Evolutionary conservation across 2,888 invertebrate species (phyloP), one percentile per base, ranked within the genome.

Genomic region (Melieria omissa): DNA sequence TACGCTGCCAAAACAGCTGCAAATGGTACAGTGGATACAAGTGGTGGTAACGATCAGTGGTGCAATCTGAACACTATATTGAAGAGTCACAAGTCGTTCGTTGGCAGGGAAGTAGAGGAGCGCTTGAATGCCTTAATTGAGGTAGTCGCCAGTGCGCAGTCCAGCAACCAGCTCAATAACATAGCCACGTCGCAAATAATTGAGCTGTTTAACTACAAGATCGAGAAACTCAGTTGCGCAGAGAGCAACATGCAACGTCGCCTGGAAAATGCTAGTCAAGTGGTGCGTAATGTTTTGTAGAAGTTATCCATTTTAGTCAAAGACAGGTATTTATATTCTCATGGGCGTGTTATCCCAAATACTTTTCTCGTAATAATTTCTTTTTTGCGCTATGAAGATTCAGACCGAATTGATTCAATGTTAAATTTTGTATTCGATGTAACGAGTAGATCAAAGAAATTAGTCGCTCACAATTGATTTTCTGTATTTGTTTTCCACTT

Each of bases 141-240:
- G 4, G 77, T 78, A 44, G 81, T 85, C 64, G 78, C 81, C 0
- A 78, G 77, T 7, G 83, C 84, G 1, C 73, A 85, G 71, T 73
- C 66, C 0, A 85, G 83, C 42, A 83, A 83, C 70, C 84, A 84
- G 60, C 69, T 86, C 14, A 80, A 85, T n/a, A 80, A 85, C 71
- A 77, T 84, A 9, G 82, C 86, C 3, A 84, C 85, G 5, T 86
- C 86, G 0, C 86, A 86, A 76, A 80, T 86, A 46, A 84, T 86
- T 67, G 86, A 86, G 72, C 65, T 86, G 46, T 86, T 84, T 49
- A 85, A 84, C 65, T 85, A 86, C 75, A 86, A 86, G 78, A 83
- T 85, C 49, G 81, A 85, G 52, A 84, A 85, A 70, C 81, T 82
- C 12, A 82, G 79, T 49, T 79, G 80, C 16, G 74, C 79, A 7